Base-by-base conservation (phyloP, 2,113 vertebrate genomes). In the Pachyramphus minor region DNA sequence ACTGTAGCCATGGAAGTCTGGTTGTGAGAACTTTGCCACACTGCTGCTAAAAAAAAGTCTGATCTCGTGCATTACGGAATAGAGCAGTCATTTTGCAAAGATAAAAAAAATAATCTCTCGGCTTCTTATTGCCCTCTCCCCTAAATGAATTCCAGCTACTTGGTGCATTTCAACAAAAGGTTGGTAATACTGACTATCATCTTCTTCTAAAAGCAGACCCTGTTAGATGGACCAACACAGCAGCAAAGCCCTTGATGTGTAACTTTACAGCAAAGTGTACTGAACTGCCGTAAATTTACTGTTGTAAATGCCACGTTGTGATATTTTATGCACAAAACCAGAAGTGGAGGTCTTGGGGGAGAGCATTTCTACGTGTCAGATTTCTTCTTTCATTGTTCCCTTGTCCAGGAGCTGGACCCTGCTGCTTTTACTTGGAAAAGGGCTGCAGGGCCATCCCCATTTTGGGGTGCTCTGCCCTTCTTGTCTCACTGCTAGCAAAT, bases 401-500 rank as follows among this genome's bases (percentile, higher is more conserved):
- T 79, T 21, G 0, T 52, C 50, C 45, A 24, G 37, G 41, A 68
- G 52, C 41, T 41, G 21, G 39, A 37, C 49, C 19, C 27, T 84
- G 35, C 35, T 89, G 3, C 58, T 85, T 82, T 63, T 73, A 18
- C 67, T 66, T 90, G 68, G 59, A 37, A 58, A 55, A 68, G 28
- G 11, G 37, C 47, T 39, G 9, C 1, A 14, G 33, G 25, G 30
- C 27, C 21, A 35, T 17, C 42, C n/a, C 35, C 1, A 0, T 18
- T 78, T 93, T 30, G 31, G 74, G 71, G 9, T 64, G 47, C 18
- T 81, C 64, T 58, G 13, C 3, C 12, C 64, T 74, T 87, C 50
- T 19, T 23, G 9, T 66, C 76, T 69, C 17, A 1, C n/a, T 8
- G 8, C 45, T 60, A 37, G 37, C 33, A 68, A 68, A 64, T 14